Percentiles rank a stretch among this genome's conserved stretches.
Evolutionary conservation across 2,113 vertebrate genomes (phyloP).

Genomic region (Sinosuthora webbiana): DNA sequence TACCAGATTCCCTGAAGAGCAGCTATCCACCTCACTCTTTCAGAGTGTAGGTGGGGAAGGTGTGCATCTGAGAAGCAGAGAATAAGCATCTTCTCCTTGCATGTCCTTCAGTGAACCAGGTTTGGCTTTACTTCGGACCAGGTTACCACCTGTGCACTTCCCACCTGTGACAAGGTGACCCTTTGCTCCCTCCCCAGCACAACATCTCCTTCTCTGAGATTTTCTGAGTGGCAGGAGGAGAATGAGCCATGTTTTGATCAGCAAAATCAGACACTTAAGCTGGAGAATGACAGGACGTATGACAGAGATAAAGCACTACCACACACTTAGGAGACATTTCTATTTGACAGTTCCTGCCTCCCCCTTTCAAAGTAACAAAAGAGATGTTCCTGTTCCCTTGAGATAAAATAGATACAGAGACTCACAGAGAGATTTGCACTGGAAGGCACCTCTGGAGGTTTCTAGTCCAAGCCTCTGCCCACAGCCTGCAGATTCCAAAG

Average conservation of each 20-base stretch:
- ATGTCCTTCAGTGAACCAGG: background rate
- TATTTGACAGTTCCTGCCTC: background rate
- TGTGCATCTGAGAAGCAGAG: background rate
- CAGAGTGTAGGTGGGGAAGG: background rate
- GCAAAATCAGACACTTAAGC: background rate
- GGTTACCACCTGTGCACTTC: background rate
- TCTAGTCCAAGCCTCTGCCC: background rate
- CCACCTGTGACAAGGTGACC: background rate
- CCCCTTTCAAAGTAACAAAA: background rate
- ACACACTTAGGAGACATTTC: background rate
- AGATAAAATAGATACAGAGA: background rate
- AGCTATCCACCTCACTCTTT: background rate
- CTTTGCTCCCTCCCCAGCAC: background rate
- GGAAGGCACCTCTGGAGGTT: background rate
- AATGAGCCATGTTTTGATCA: background rate
- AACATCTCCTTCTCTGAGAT: background rate
- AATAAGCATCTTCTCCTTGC: background rate
- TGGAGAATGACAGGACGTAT: background rate
- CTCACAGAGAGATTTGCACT: background rate
- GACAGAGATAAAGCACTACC: background rate
- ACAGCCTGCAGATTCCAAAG: background rate
- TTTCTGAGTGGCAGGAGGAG: background rate
- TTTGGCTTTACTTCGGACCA: background rate
- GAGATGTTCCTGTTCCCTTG: background rate
- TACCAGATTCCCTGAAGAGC: background rate